Evolutionary conservation across 2,888 invertebrate species (phyloP), one percentile per base, ranked within the genome.

Genomic region (Rhogogaster chlorosoma): DNA sequence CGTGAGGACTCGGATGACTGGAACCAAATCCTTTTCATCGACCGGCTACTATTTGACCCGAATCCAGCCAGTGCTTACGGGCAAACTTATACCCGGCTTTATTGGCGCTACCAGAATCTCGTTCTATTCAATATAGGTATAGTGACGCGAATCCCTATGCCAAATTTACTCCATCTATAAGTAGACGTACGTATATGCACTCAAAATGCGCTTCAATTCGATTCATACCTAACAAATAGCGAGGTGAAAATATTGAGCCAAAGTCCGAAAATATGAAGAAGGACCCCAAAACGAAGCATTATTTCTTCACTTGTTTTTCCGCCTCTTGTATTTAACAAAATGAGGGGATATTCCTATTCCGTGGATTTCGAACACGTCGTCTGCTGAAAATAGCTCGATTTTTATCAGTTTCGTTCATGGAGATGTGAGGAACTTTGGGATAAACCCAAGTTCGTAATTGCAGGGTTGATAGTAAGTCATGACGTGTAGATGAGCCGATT

Each of bases 1-100:
- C 67, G 29, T 49, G n/a, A 29, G 7, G 15, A 26, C 42, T 38
- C 32, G 32, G 53, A 53, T 53, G 29, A 77, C 29, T 32, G 32
- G 29, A 45, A 49, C 53, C 29, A 4, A 77, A 29, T 49, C 18
- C 26, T 80, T 83, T 84, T 86, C 86, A 89, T 89, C 88, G 89
- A 88, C 86, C 88, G 84, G 82, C 84, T 87, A 86, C 87, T 86
- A 86, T 86, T 85, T 88, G 88, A 89, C 89, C 88, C 87, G 87
- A 89, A 88, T 88, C 86, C 87, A 49, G 86, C 87, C 57, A 86
- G 85, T 61, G 38, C 83, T 70, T 18, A n/a, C 6, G 15, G 22
- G 36, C 61, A 61, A 61, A 80, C 57, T 38, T 61, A 26, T 18
- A 22, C n/a, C 57, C 36, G 26, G 22, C 80, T 38, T 61, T 61